These are phyloP conservation scores for Prenolepis imparis DNA, from an alignment of 2,888 invertebrate species.

Conservation along the genomic window DNA sequence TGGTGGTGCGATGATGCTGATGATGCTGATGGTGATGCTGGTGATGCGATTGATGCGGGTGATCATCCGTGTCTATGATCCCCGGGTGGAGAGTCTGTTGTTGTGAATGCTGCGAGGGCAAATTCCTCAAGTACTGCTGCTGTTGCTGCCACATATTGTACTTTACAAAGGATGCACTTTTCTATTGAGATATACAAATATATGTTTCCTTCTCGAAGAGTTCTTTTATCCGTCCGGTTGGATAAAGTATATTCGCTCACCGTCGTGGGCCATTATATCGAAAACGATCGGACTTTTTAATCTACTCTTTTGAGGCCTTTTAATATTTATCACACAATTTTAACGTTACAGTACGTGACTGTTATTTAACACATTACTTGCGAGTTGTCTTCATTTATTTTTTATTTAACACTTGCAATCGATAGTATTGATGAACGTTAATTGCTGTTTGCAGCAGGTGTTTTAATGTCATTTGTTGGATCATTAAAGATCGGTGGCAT, in stretches of 20 bases:
- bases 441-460: constrained; percentile 3
- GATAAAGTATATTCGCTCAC: background rate
- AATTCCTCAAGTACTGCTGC: constrained; percentile 65
- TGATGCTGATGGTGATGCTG: constrained; percentile 67
- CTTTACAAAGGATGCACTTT: background rate
- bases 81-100: constrained; percentile 69
- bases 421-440: background rate
- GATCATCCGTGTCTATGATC: constrained; percentile 62
- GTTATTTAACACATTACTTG: background rate
- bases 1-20: constrained; percentile 65
- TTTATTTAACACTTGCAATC: constrained; percentile 25
- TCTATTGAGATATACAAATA: background rate
- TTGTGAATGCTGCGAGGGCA: constrained; percentile 69
- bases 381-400: background rate
- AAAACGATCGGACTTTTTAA: background rate
- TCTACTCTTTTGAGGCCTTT: background rate
- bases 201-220: background rate
- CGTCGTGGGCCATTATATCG: background rate
- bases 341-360: background rate
- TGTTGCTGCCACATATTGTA: constrained; percentile 75
- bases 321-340: background rate
- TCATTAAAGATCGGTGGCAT: constrained; percentile 58
- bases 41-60: constrained; percentile 48
- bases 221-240: background rate
- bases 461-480: constrained; percentile 60